Percentiles rank a stretch among this genome's conserved stretches.
These are phyloP conservation scores for Chauna torquata DNA, from an alignment of 2,113 vertebrate genomes.

Conservation along the genomic window DNA sequence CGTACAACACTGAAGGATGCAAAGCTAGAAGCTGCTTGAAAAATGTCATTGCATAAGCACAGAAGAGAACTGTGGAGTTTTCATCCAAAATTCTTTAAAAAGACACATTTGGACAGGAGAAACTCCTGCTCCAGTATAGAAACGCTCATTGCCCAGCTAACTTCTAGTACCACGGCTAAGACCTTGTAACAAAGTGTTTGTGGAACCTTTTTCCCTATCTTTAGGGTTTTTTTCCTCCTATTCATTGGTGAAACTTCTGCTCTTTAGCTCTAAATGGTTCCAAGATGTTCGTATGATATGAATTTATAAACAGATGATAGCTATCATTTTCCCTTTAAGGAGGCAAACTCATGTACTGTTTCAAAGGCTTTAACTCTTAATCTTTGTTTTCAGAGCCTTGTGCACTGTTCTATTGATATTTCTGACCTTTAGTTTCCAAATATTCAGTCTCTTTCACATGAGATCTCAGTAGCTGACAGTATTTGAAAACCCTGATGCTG, in stretches of 20 bases:
- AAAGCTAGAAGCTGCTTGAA: not conserved
- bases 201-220: not conserved
- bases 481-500: not conserved
- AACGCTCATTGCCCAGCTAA: not conserved
- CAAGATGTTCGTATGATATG: not conserved
- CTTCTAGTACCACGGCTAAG: not conserved
- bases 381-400: not conserved
- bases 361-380: slow-evolving; percentile 13
- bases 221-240: not conserved
- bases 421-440: slow-evolving; percentile 26
- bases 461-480: not conserved
- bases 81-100: not conserved
- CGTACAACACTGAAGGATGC: not conserved
- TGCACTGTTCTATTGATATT: not conserved
- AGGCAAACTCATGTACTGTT: not conserved
- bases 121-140: not conserved
- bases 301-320: slow-evolving; percentile 44
- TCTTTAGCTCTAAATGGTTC: not conserved
- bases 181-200: not conserved
- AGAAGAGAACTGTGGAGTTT: not conserved
- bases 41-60: not conserved
- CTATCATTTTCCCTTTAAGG: not conserved
- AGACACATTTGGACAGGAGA: not conserved
- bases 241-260: not conserved
- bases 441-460: not conserved